Evolutionary conservation across 2,113 vertebrate species (phyloP).

Genomic region (Chaetorhynchus papuensis): DNA sequence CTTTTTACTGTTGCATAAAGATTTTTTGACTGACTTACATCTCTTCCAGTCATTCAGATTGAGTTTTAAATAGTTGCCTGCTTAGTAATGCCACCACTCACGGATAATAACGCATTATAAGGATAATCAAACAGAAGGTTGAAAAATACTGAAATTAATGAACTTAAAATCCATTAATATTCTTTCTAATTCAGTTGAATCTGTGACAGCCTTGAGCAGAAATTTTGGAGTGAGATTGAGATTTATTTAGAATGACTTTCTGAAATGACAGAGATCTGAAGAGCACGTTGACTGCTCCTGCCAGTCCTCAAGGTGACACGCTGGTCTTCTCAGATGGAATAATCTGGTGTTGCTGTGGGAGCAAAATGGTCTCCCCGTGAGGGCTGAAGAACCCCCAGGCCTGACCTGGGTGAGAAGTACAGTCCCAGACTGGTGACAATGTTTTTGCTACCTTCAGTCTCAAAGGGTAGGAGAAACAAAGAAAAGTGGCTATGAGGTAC

Average conservation of each 20-base stretch:
- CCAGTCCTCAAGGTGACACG: neutral
- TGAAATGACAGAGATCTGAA: neutral
- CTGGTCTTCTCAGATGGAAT: neutral
- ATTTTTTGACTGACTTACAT: neutral
- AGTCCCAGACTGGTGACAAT: neutral
- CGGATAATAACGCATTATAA: neutral
- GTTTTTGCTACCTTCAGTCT: neutral
- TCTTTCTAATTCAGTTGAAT: neutral
- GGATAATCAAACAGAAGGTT: neutral
- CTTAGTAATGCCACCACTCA: neutral
- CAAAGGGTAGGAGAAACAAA: neutral
- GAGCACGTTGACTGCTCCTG: neutral
- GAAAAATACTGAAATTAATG: neutral
- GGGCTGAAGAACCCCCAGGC: neutral
- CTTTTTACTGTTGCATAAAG: neutral
- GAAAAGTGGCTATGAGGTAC: neutral
- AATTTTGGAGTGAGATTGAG: neutral
- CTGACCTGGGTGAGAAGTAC: neutral
- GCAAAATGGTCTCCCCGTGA: fast-evolving
- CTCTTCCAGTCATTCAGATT: neutral
- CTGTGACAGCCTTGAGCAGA: neutral
- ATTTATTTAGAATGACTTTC: neutral
- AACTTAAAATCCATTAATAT: neutral
- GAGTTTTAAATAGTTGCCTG: neutral
- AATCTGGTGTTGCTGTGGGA: neutral